A percentile compares a stretch with the other conserved stretches of the same genome.
phyloP scores from a whole-genome alignment of 92 coral and sea anemone species.

The Virgularia gustaviana region DNA sequence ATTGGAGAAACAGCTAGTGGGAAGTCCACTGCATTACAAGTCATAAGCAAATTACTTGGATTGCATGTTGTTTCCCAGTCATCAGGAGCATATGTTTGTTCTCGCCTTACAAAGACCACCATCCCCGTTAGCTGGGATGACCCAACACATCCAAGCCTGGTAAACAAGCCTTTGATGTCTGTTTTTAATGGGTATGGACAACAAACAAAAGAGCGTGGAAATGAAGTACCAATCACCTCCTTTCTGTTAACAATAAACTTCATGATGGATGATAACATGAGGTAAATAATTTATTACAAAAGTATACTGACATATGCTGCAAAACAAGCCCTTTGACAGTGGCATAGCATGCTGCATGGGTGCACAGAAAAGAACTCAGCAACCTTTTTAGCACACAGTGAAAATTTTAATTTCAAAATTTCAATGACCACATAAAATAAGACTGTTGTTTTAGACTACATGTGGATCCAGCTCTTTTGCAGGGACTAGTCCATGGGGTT shows the following conservation, averaged over 20 bases:
- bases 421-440: too few species aligned
- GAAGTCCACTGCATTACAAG: neutral
- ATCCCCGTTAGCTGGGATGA: neutral
- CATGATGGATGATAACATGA: constrained; percentile 1
- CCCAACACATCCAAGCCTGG: neutral
- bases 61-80: neutral
- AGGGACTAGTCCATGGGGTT: too few species aligned
- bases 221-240: neutral
- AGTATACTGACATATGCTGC: neutral
- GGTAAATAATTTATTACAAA: neutral
- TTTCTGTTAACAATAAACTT: neutral
- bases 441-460: too few species aligned
- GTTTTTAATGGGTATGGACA: neutral
- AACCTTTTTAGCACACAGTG: too few species aligned
- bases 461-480: too few species aligned
- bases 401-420: too few species aligned
- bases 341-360: too few species aligned
- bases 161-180: neutral
- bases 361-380: too few species aligned
- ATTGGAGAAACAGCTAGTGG: neutral
- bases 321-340: too few species aligned
- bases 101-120: neutral
- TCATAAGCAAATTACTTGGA: neutral
- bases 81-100: neutral
- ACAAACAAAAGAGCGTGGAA: neutral